phyloP scores from a whole-genome alignment of 2,888 invertebrate species.

The Ashinkailepas kermadecensis region DNA sequence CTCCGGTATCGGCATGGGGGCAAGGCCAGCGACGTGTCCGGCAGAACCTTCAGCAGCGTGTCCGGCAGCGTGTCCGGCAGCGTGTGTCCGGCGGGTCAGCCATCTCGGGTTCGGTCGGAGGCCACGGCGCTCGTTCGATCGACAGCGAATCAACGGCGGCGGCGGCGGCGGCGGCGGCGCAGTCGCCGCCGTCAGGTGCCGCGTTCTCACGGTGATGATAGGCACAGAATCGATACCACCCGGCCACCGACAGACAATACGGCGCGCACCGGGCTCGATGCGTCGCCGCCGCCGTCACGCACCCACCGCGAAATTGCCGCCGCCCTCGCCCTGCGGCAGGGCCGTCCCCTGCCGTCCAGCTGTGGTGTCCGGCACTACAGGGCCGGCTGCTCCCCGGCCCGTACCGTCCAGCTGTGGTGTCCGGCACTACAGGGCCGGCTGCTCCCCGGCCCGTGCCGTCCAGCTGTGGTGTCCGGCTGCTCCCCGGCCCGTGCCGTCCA shows the following conservation, averaged over 20 bases:
- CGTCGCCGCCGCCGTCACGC: conserved; percentile 1
- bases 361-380: too few species aligned
- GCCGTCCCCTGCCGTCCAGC: not conserved
- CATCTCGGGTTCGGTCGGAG: not conserved
- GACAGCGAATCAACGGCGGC: not conserved
- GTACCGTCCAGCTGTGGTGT: too few species aligned
- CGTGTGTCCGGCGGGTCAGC: not conserved
- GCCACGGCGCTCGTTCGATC: not conserved
- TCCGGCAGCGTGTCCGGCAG: not conserved
- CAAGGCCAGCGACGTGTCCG: too few species aligned
- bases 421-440: too few species aligned
- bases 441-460: too few species aligned
- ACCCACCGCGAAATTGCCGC: not conserved
- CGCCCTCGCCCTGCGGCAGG: not conserved
- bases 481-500: too few species aligned
- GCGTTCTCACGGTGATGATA: conserved; percentile 12
- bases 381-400: too few species aligned
- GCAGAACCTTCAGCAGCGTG: too few species aligned
- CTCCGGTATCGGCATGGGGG: too few species aligned
- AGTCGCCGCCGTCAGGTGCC: not conserved
- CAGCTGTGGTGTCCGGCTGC: too few species aligned
- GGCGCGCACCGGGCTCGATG: not conserved
- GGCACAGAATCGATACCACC: not conserved
- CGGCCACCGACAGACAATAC: conserved; percentile 3
- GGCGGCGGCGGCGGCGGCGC: not conserved